Evolutionary conservation across 2,888 invertebrate species (phyloP).

Genomic region (Drosophila nigricruria): DNA sequence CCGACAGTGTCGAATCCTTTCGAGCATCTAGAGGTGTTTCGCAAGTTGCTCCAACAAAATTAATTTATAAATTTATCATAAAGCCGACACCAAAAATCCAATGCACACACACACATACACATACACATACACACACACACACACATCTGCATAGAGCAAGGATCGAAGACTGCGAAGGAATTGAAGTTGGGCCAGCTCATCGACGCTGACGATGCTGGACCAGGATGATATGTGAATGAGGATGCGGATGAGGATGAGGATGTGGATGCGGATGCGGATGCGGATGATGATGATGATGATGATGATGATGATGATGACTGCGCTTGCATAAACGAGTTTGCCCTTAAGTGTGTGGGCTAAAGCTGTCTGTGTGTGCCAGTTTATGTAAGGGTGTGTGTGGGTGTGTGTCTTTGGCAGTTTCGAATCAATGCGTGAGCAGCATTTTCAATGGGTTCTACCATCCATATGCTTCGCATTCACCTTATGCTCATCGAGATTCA

Average conservation of each 20-base stretch:
- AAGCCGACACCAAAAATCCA: slow-evolving; percentile 42
- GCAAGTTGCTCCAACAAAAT: slow-evolving; percentile 47
- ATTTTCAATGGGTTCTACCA: slow-evolving; percentile 56
- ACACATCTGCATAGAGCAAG: not conserved
- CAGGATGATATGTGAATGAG: slow-evolving; percentile 42
- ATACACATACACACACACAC: slow-evolving; percentile 6
- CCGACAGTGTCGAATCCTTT: slow-evolving; percentile 30
- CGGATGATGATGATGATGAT: slow-evolving; percentile 21
- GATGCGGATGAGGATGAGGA: not conserved
- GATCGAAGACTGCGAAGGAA: slow-evolving; percentile 44
- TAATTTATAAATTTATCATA: slow-evolving; percentile 71
- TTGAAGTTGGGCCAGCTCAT: slow-evolving; percentile 49
- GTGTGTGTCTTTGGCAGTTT: slow-evolving; percentile 37
- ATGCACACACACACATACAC: slow-evolving; percentile 26
- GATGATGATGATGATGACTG: slow-evolving; percentile 62
- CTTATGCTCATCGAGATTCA: slow-evolving; percentile 31
- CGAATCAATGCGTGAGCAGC: slow-evolving; percentile 73
- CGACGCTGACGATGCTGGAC: slow-evolving; percentile 32
- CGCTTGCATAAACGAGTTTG: slow-evolving; percentile 77
- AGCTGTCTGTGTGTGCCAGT: slow-evolving; percentile 2
- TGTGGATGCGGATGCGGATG: slow-evolving; percentile 25
- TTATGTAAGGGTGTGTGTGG: not conserved
- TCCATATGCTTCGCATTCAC: slow-evolving; percentile 20
- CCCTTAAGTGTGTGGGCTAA: slow-evolving; percentile 66
- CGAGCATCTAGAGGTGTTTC: slow-evolving; percentile 30